Conservation (phyloP, 1,140 invertebrate genomes). For the Trichonephila inaurata region DNA sequence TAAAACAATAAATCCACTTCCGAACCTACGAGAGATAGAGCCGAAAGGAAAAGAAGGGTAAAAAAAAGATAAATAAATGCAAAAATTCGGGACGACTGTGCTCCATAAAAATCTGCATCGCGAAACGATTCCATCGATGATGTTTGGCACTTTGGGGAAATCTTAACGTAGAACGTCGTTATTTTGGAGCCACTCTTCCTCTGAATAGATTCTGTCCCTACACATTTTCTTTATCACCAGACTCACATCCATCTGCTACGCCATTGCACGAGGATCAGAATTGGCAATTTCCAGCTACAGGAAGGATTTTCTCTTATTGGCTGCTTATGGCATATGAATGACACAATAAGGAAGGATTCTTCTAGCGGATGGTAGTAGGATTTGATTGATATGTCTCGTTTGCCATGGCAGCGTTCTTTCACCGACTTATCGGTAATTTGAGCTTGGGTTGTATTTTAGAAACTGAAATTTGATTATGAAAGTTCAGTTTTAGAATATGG, state of each 20-base stretch:
- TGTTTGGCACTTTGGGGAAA: constrained; percentile 39
- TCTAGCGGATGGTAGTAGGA: neutral
- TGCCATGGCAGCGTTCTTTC: neutral
- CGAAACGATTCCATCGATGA: constrained; percentile 30
- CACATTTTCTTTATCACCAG: neutral
- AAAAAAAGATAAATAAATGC: neutral
- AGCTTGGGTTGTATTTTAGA: neutral
- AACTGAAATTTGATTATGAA: too few relatives aligned
- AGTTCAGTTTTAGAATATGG: too few relatives aligned
- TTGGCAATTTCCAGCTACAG: constrained; percentile 31
- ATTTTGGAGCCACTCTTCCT: neutral
- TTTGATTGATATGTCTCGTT: constrained; percentile 10
- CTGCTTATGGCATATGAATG: constrained; percentile 23
- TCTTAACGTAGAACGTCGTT: constrained; percentile 9
- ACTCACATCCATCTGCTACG: neutral
- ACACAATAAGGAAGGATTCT: constrained; percentile 20
- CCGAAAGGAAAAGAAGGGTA: neutral
- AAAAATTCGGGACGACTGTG: neutral
- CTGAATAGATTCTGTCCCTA: neutral
- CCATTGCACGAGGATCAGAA: neutral
- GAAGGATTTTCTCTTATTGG: constrained; percentile 27
- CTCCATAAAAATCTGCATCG: constrained; percentile 46
- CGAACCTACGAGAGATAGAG: neutral
- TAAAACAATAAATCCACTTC: constrained; percentile 51
- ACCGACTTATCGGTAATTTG: neutral